Base-by-base conservation (phyloP, 2,797 vertebrate species). In the Halcyon leucocephala region DNA sequence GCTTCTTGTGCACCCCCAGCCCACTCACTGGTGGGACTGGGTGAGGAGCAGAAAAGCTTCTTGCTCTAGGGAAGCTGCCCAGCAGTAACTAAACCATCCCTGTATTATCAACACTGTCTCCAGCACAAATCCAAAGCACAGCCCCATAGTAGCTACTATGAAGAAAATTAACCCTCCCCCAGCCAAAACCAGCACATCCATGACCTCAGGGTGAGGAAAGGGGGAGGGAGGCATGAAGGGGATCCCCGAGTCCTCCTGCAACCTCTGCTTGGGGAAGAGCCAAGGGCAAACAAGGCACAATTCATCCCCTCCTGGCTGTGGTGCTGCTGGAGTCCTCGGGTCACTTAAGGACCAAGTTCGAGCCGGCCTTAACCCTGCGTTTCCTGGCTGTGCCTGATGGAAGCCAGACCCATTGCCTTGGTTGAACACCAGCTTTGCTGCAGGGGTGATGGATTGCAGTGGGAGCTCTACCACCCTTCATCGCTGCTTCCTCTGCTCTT, bases 381-480 rank as follows among this genome's bases (percentile, higher is more conserved):
- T 89, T 94, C 74, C 90, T 11, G 28, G 82, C 70, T 62, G 19
- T 84, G 29, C 49, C 52, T 79, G 94, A 82, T 93, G 72, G 77
- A 88, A 92, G 41, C 82, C 96, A 93, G 92, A 77, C 51, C 62
- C 31, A 0, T 12, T 44, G 71, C 82, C 64, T 58, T 79, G 71
- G 70, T 82, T 62, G 85, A 77, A 14, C 58, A 18, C 9, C 1
- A 48, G 71, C 64, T 79, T 84, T 61, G 82, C 25, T 1, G 82
- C 26, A 1, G 33, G 61, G 64, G 22, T 85, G 87, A 91, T 90
- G 92, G 83, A 92, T 93, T 76, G 69, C 93, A 91, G 74, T 1
- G 51, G 6, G 64, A 82, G 93, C 91, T 93, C 87, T 48, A 83
- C 81, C 90, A 51, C 81, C 74, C 70, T 92, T 87, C 87, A 37